Base-by-base conservation (phyloP, 2,113 vertebrate species). In the Anser cygnoides region DNA sequence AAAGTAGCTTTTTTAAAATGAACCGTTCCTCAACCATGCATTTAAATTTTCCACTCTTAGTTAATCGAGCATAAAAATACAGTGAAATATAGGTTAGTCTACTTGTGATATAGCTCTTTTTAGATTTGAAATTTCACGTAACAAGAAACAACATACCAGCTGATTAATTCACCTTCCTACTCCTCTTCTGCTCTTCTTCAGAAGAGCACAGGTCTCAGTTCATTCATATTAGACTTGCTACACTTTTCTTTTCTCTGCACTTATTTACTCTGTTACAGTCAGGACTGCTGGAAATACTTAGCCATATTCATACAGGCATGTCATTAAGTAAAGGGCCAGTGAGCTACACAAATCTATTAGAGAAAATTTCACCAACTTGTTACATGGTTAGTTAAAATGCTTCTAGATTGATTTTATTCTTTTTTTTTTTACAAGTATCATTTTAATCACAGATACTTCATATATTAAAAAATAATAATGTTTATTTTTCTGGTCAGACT, bases 11-110 rank as follows among this genome's bases (percentile, higher is more conserved):
- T 77, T 10, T 49, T 3, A 89, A 75, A 84, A 75, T 6, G 11
- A 21, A n/a, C 9, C 0, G 0, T 52, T 67, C 13, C 33, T 58
- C n/a, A 90, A 57, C 18, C 28, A 46, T 19, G 16, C 44, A 76
- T 72, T 78, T 75, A 23, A 86, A 87, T 43, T 59, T 31, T 49
- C 18, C 22, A 74, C 13, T 22, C 37, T 14, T 46, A 63, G 28
- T 55, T 74, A 74, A 77, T 0, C 66, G 37, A 87, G 25, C 46
- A 67, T 20, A 83, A 76, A 72, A 76, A 76, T 4, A 44, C 21
- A 65, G 52, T 7, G 66, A 72, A 52, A 13, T 19, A 16, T n/a
- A 7, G 4, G 7, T 44, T 29, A 75, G 33, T 43, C 39, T 52
- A 19, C 43, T 72, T 59, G 9, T 10, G 37, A 75, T 13, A 14